Evolutionary conservation across 2,888 invertebrate species (phyloP), one percentile per base, ranked within the genome.

Genomic region (Sarcophaga subvicina): DNA sequence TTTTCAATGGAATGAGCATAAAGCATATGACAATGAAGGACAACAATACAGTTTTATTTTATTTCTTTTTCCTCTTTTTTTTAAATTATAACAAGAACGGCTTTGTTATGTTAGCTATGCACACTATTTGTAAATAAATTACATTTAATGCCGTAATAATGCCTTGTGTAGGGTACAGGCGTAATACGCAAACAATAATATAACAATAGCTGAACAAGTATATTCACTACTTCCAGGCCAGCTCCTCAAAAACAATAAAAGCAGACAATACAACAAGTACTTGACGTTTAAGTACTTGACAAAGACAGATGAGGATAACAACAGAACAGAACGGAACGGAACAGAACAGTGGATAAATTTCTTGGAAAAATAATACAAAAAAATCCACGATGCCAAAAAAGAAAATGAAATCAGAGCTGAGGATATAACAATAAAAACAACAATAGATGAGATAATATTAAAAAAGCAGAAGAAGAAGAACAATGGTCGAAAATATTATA

Each of bases 231-330:
- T 62, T 20, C 22, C 22, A 22, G n/a, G 69, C 49, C 60, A 70
- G 70, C 22, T 25, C 25, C 62, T 49, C 4, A 63, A 78, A 83
- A 84, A 82, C 76, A 88, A 82, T 83, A 82, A 54, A 54, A 83
- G 78, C 83, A 86, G 86, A 88, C 88, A 87, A 83, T 81, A 78
- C 81, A 78, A 75, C 75, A 88, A 88, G 85, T 80, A 88, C 89
- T 89, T 88, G 88, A 89, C 77, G 82, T 87, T 54, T 88, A 89
- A 89, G 88, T 88, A 88, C 88, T 88, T 89, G 88, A 89, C 89
- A 89, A 89, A 88, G 89, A 89, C 89, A 88, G 89, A 89, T 88
- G 54, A 54, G 12, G 10, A 54, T 17, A 54, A 54, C 54, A 88
- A 88, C 86, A 37, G 37, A 8, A 37, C 37, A 37, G 37, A 37